Conservation (phyloP, 2,797 vertebrate species). For the Sandelia bainsii region DNA sequence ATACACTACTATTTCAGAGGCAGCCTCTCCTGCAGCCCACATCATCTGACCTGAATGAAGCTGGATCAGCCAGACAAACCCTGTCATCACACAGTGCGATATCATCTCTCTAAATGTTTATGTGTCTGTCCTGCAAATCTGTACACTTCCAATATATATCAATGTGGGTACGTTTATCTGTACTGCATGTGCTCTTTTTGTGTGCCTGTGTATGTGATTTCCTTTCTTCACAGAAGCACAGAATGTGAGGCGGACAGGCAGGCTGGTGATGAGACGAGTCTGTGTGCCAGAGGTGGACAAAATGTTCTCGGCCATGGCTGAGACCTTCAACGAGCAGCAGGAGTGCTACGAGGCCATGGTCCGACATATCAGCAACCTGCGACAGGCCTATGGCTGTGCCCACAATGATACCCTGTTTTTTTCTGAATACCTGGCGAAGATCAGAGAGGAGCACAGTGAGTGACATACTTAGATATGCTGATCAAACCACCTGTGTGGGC, state of each 20-base stretch:
- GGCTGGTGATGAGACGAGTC: slow-evolving; percentile 70
- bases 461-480: slow-evolving; percentile 10
- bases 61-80: slow-evolving; percentile 73
- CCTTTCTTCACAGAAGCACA: slow-evolving; percentile 41
- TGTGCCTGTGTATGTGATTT: background rate
- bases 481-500: background rate
- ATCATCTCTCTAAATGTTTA: background rate
- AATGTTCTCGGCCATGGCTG: slow-evolving; percentile 78
- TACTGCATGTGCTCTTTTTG: background rate
- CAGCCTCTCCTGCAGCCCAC: slow-evolving; percentile 69
- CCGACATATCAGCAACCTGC: slow-evolving; percentile 62
- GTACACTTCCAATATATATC: background rate
- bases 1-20: slow-evolving; percentile 74
- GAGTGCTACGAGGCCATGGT: slow-evolving; percentile 74
- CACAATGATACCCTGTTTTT: slow-evolving; percentile 58
- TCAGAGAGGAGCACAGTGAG: slow-evolving; percentile 81
- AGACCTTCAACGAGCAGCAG: slow-evolving; percentile 84
- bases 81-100: slow-evolving; percentile 51
- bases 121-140: background rate
- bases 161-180: background rate
- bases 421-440: slow-evolving; percentile 73
- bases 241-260: slow-evolving; percentile 44
- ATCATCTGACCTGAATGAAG: slow-evolving; percentile 35
- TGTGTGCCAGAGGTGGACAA: slow-evolving; percentile 78
- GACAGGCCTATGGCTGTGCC: slow-evolving; percentile 59